These are phyloP conservation scores for Caenorhabditis japonica DNA, from an alignment of 2,888 invertebrate species.

Conservation along the genomic window DNA sequence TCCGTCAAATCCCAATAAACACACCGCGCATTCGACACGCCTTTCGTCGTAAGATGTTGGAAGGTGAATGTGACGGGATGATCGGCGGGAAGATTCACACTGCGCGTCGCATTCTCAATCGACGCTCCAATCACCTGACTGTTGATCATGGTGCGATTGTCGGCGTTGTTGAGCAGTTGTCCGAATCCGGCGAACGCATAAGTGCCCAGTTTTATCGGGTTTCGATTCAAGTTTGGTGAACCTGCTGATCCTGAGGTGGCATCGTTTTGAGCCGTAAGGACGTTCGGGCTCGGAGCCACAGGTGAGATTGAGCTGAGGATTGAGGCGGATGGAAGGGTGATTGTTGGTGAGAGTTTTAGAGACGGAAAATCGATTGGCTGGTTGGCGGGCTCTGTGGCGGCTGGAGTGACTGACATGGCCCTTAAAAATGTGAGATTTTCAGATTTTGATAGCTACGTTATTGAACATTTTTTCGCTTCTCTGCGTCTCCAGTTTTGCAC, in stretches of 20 bases:
- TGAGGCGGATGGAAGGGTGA: constrained; percentile 59
- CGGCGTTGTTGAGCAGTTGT: constrained; percentile 56
- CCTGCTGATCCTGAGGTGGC: constrained; percentile 8
- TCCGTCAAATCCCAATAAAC: constrained; percentile 72
- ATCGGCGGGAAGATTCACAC: constrained; percentile 60
- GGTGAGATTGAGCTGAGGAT: constrained; percentile 38
- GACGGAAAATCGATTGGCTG: constrained; percentile 49
- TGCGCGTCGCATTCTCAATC: constrained; percentile 67
- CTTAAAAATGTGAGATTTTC: constrained; percentile 8
- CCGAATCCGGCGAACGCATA: constrained; percentile 69
- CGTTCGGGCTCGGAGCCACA: not conserved
- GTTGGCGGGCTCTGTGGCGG: constrained; percentile 17
- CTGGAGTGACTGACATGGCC: constrained; percentile 26
- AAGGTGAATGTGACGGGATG: constrained; percentile 70
- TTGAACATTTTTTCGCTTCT: no score
- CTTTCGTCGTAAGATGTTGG: constrained; percentile 65
- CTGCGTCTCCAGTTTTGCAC: no score
- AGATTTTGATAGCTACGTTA: not conserved
- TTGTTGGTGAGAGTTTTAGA: constrained; percentile 55
- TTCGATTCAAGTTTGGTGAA: constrained; percentile 49
- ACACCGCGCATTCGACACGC: constrained; percentile 71
- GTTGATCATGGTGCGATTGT: constrained; percentile 53
- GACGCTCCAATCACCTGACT: constrained; percentile 71
- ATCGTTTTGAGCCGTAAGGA: constrained; percentile 29
- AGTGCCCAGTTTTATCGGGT: constrained; percentile 65